Evolutionary conservation across 30 jellyfish, hydroid and myxozoan genomes (phyloP).

Genomic region (Aurelia sp.): DNA sequence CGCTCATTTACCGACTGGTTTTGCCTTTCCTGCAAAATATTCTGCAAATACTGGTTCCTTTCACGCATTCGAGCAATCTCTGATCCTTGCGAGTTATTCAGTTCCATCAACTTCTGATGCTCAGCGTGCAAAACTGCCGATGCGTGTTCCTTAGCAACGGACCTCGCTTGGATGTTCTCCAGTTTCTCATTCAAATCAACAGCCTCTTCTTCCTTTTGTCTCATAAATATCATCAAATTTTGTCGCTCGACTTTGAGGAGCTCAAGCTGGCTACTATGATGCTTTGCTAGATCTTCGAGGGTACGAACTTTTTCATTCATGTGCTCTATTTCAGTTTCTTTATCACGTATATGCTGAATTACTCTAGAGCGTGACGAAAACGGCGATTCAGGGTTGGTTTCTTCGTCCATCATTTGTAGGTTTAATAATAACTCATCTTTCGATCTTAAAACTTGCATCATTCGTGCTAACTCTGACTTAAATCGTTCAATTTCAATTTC

Average conservation of each 20-base stretch:
- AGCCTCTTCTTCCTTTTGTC: constrained; percentile 67
- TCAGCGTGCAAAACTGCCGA: constrained; percentile 75
- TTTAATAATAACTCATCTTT: constrained; percentile 74
- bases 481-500: constrained; percentile 48
- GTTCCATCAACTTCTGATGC: constrained; percentile 69
- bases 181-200: constrained; percentile 75
- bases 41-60: constrained; percentile 64
- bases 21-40: constrained; percentile 60
- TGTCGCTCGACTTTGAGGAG: constrained; percentile 73
- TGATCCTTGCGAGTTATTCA: constrained; percentile 76
- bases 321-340: constrained; percentile 16
- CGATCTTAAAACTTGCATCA: constrained; percentile 74
- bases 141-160: constrained; percentile 84
- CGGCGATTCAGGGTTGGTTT: constrained; percentile 53
- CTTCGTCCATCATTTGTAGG: constrained; percentile 69
- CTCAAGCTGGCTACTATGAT: constrained; percentile 63
- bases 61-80: constrained; percentile 85
- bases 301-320: constrained; percentile 53
- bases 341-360: constrained; percentile 64
- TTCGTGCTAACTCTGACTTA: constrained; percentile 52
- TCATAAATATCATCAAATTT: constrained; percentile 28
- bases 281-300: constrained; percentile 69
- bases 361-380: constrained; percentile 65
- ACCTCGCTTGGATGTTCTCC: constrained; percentile 72
- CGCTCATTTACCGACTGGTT: constrained; percentile 24